Percentiles rank a stretch among this genome's conserved stretches.
These are phyloP conservation scores for Chouioia cunea DNA, from an alignment of 2,888 invertebrate species.

Conservation along the genomic window DNA sequence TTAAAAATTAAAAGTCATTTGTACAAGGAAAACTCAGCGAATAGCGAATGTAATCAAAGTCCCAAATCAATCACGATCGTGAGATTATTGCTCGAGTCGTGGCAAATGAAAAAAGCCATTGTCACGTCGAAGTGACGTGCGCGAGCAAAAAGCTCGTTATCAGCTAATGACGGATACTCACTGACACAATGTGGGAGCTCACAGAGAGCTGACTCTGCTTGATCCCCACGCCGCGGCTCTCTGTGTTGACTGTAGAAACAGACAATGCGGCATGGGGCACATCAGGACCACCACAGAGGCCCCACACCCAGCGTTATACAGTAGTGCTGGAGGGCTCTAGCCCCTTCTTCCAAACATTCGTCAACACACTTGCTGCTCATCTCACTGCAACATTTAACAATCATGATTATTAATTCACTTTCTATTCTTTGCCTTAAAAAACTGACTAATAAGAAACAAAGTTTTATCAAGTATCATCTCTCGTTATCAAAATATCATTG, in stretches of 20 bases:
- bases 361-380: conserved; percentile 64
- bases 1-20: no score
- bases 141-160: not conserved
- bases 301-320: conserved; percentile 93
- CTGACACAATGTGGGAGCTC: conserved; percentile 70
- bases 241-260: conserved; percentile 73
- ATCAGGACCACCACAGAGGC: conserved; percentile 99
- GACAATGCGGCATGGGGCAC: conserved; percentile 90
- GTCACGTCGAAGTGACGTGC: not conserved
- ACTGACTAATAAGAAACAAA: no score
- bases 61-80: no score
- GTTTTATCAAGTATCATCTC: no score
- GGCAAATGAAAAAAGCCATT: not conserved
- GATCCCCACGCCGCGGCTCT: conserved; percentile 80
- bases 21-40: no score
- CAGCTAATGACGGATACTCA: conserved; percentile 51
- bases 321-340: conserved; percentile 68
- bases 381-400: conserved; percentile 57
- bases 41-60: no score
- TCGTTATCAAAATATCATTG: no score
- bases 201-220: conserved; percentile 78
- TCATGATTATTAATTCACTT: not conserved
- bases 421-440: no score
- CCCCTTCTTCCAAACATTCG: conserved; percentile 62
- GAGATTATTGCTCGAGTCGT: no score